A percentile compares a stretch with the other conserved stretches of the same genome.
phyloP scores from a whole-genome alignment of 2,797 vertebrate genomes.

The Macropodus opercularis region DNA sequence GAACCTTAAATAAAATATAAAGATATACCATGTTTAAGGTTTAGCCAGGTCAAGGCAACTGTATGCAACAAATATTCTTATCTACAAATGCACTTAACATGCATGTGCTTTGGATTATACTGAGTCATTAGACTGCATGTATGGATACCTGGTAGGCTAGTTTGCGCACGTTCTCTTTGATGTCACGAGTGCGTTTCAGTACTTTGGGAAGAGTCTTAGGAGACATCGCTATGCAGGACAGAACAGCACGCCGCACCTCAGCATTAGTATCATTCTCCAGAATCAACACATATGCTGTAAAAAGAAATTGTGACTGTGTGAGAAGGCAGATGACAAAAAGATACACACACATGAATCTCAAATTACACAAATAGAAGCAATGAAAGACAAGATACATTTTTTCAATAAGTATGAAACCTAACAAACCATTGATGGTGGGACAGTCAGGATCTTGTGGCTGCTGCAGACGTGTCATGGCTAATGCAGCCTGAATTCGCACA shows the following conservation, averaged over 20 bases:
- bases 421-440: conserved; percentile 87
- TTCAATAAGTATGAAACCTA: too few relatives aligned
- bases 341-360: neutral
- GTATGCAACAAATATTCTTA: too few relatives aligned
- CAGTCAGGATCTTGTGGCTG: conserved; percentile 90
- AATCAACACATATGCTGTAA: conserved; percentile 87
- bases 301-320: neutral
- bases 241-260: conserved; percentile 92
- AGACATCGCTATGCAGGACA: conserved; percentile 94
- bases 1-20: conserved; percentile 81
- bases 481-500: conserved; percentile 93
- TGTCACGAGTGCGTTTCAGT: conserved; percentile 89
- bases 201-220: conserved; percentile 88
- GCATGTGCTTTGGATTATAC: neutral
- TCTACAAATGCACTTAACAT: neutral
- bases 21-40: neutral
- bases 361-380: neutral
- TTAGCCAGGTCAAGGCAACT: neutral
- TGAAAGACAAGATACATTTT: too few relatives aligned
- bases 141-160: conserved; percentile 90
- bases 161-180: conserved; percentile 92
- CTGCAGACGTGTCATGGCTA: conserved; percentile 94
- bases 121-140: neutral
- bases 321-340: neutral
- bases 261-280: conserved; percentile 93